Evolutionary conservation across 2,113 vertebrate species (phyloP).

Genomic region (Bagarius yarrelli): DNA sequence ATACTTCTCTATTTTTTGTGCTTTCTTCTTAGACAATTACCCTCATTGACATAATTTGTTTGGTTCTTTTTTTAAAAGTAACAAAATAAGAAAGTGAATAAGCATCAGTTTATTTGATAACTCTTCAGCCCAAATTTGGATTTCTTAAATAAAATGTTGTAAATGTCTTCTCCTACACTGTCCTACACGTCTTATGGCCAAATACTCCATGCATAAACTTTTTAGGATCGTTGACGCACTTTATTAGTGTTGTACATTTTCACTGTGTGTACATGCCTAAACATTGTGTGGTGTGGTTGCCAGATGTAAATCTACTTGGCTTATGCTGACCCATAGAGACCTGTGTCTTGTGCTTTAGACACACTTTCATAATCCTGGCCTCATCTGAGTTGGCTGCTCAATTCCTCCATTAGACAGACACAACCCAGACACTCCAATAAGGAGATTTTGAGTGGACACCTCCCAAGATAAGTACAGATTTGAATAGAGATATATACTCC

Average conservation of each 20-base stretch:
- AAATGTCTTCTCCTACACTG: not conserved
- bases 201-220: not conserved
- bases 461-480: conserved; percentile 21
- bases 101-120: conserved; percentile 8
- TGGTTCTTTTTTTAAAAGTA: not conserved
- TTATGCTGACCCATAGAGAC: not conserved
- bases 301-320: conserved; percentile 24
- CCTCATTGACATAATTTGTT: not conserved
- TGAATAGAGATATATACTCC: too few species aligned
- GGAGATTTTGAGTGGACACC: conserved; percentile 26
- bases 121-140: not conserved
- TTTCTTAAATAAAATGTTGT: not conserved
- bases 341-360: not conserved
- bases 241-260: not conserved
- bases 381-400: conserved; percentile 20
- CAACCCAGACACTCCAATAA: conserved; percentile 37
- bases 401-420: conserved; percentile 22
- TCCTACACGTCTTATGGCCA: not conserved
- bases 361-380: not conserved
- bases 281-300: not conserved
- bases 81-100: not conserved
- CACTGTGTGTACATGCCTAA: not conserved
- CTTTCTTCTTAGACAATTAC: conserved; percentile 1
- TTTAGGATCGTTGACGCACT: conserved; percentile 2
- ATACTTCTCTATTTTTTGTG: not conserved